Evolutionary conservation across 1,140 invertebrate genomes (phyloP), one percentile per base, ranked within the genome.

Genomic region (Apocrypta bakeri): DNA sequence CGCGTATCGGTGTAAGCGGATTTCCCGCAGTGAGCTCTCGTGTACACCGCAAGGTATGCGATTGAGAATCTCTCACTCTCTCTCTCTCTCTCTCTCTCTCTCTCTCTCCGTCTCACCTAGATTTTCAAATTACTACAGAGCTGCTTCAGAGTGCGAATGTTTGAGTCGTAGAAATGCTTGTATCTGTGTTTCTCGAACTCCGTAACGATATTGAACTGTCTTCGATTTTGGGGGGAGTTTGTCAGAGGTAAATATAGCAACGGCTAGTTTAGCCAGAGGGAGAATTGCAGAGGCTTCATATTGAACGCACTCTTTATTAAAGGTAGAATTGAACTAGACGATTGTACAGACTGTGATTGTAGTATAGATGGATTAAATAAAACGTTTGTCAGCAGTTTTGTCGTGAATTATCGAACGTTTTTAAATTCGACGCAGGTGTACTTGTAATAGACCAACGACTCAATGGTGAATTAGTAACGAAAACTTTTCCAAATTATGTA

Each of bases 41-140:
- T 56, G 48, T 27, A 37, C 63, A 73, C 31, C 9, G 2, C 9
- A 25, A 61, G 29, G 48, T 56, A 21, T 71, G 29, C 27, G 31
- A 66, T 56, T 21, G 48, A 56, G 48, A 56, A 56, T 56, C 14
- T 48, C 42, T 48, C 17, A 21, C 48, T n/a, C 48, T 56, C 17
- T n/a, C 48, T 56, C 48, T 66, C 9, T 29, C 48, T 56, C 17
- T n/a, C 48, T 56, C 48, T 66, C 9, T n/a, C n/a, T n/a, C n/a
- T n/a, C n/a, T n/a, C n/a, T n/a, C n/a, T n/a, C n/a, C n/a, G n/a
- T 33, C 21, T 73, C 78, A 80, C 56, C 79, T 42, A 80, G 31
- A 64, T 66, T 80, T 31, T 61, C 33, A 69, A 80, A 80, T 80
- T 64, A 73, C 56, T 12, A 73, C 31, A 25, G 24, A 27, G 9